Conservation (phyloP, 1,140 invertebrate genomes). For the Brachionus calyciflorus region DNA sequence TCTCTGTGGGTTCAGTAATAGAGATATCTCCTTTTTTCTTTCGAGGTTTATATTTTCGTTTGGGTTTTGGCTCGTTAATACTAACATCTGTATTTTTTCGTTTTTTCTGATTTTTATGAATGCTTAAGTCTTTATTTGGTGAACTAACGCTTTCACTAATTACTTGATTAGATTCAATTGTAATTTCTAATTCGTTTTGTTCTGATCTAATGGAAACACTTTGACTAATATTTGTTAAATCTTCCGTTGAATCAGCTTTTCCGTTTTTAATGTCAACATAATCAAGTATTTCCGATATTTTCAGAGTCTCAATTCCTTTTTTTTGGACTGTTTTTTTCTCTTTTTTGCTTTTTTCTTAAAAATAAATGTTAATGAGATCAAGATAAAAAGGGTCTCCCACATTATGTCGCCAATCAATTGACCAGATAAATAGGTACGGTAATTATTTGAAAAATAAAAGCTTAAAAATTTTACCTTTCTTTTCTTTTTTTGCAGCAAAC, state of each 20-base stretch:
- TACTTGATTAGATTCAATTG: neutral
- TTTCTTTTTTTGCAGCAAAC: neutral
- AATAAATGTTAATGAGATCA: too few species aligned
- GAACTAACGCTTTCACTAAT: neutral
- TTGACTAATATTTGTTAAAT: neutral
- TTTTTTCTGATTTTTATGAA: neutral
- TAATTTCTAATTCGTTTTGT: neutral
- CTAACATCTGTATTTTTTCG: neutral
- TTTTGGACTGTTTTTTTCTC: too few species aligned
- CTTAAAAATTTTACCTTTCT: neutral
- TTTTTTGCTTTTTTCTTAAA: too few species aligned
- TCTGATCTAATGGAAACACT: neutral
- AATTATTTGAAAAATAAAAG: too few species aligned
- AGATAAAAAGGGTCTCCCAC: too few species aligned
- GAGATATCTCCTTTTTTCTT: neutral
- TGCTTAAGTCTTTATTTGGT: too few species aligned
- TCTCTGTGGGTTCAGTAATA: neutral
- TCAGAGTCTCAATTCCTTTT: neutral
- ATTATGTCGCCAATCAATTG: too few species aligned
- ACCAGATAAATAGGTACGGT: too few species aligned
- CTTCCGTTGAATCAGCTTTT: neutral
- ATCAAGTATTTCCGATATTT: conserved; percentile 5
- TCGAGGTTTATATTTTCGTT: conserved; percentile 3
- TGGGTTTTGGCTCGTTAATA: neutral
- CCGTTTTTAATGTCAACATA: neutral